Evolutionary conservation across 2,888 invertebrate genomes (phyloP).

Genomic region (Nasonovia ribisnigri): DNA sequence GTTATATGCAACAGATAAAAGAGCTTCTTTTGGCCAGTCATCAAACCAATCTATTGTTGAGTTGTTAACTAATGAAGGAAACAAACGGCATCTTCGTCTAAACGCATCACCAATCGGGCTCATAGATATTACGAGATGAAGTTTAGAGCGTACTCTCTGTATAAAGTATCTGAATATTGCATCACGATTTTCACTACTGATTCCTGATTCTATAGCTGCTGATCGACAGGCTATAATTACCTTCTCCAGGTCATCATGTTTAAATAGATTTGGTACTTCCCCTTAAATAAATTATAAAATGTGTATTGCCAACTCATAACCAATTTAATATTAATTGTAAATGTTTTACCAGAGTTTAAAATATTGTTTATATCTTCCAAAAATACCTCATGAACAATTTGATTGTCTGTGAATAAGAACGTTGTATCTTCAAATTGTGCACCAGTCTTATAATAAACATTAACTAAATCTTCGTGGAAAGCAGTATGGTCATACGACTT

Average conservation of each 20-base stretch:
- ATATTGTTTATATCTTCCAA: slow-evolving; percentile 95
- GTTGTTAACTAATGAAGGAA: slow-evolving; percentile 93
- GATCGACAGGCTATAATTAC: slow-evolving; percentile 82
- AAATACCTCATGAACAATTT: slow-evolving; percentile 90
- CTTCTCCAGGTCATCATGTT: slow-evolving; percentile 87
- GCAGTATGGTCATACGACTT: slow-evolving; percentile 82
- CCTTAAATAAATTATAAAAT: slow-evolving; percentile 71
- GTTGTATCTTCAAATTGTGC: slow-evolving; percentile 87
- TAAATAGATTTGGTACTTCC: slow-evolving; percentile 92
- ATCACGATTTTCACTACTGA: slow-evolving; percentile 82
- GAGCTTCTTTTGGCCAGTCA: slow-evolving; percentile 92
- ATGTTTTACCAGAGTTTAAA: slow-evolving; percentile 85
- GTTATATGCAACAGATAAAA: slow-evolving; percentile 83
- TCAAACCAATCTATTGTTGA: slow-evolving; percentile 98
- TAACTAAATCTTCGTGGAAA: slow-evolving; percentile 88
- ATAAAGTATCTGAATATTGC: slow-evolving; percentile 93
- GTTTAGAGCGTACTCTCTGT: slow-evolving; percentile 85
- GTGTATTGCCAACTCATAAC: background rate
- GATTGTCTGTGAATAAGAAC: slow-evolving; percentile 89
- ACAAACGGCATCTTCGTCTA: slow-evolving; percentile 86
- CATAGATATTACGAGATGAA: slow-evolving; percentile 91
- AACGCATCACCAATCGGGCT: slow-evolving; percentile 91
- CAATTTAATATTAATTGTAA: background rate
- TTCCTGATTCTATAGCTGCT: slow-evolving; percentile 79
- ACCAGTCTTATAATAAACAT: slow-evolving; percentile 85